Conservation (phyloP, 2,888 invertebrate species). For the Lasioglossum vierecki region DNA sequence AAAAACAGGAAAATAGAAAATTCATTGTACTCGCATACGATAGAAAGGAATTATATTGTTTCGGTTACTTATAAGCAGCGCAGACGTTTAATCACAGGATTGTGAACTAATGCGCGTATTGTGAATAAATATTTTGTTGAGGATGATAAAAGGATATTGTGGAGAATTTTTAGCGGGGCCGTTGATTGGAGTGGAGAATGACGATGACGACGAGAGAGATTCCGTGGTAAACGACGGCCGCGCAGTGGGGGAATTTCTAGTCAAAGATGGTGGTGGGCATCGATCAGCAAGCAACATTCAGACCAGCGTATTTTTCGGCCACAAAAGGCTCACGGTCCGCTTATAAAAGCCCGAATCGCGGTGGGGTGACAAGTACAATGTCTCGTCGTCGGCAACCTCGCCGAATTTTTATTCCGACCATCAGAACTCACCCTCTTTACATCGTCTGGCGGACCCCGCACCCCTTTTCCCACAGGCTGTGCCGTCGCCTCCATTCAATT, state of each 20-base stretch:
- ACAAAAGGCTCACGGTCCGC: conserved; percentile 45
- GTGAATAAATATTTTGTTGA: not conserved
- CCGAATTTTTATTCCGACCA: conserved; percentile 67
- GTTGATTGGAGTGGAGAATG: conserved; percentile 9
- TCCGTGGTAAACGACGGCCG: not conserved
- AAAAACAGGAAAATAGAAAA: not conserved
- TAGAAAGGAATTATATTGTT: not conserved
- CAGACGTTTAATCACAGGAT: not conserved
- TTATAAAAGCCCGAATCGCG: conserved; percentile 46
- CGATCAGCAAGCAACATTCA: conserved; percentile 41
- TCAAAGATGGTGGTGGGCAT: conserved; percentile 26
- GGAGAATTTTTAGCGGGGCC: not conserved
- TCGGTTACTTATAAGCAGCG: not conserved
- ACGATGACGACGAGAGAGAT: conserved; percentile 5
- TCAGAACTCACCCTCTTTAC: conserved; percentile 57
- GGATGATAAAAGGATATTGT: not conserved
- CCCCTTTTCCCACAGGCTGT: conserved; percentile 45
- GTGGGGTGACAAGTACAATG: conserved; percentile 64
- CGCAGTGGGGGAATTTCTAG: not conserved
- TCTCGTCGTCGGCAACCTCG: conserved; percentile 59
- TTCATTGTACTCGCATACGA: too few relatives aligned
- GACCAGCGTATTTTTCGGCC: conserved; percentile 45
- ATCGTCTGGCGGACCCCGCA: conserved; percentile 47
- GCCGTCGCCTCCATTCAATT: conserved; percentile 70
- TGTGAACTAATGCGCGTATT: not conserved